These are phyloP conservation scores for Netelia virgata DNA, from an alignment of 2,888 invertebrate genomes.

Conservation along the genomic window DNA sequence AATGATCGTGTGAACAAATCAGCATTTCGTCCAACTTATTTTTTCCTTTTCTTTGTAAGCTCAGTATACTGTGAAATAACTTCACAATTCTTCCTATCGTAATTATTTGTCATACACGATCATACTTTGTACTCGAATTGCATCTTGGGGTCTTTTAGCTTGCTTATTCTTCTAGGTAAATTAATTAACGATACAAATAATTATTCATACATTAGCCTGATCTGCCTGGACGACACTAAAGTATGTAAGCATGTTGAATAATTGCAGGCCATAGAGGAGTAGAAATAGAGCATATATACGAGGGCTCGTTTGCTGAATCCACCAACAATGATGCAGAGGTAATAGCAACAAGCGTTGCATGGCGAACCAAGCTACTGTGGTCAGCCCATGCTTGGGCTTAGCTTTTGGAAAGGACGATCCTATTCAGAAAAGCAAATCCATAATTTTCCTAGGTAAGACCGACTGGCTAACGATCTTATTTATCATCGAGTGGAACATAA, in stretches of 20 bases:
- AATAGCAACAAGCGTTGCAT: conserved; percentile 93
- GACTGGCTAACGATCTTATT: not conserved
- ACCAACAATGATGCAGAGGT: conserved; percentile 95
- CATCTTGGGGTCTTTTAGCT: too few species aligned
- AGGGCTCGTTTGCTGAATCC: conserved; percentile 94
- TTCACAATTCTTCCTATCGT: too few species aligned
- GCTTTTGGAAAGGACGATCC: conserved; percentile 98
- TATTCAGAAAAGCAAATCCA: conserved; percentile 80
- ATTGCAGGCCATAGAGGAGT: conserved; percentile 92
- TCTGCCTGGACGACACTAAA: conserved; percentile 77
- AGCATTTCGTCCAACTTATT: not conserved
- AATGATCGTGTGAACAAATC: not conserved
- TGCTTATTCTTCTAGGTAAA: not conserved
- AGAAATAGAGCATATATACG: conserved; percentile 91
- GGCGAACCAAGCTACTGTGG: conserved; percentile 94
- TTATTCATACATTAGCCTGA: conserved; percentile 86
- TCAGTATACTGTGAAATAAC: conserved; percentile 29
- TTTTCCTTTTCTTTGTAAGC: not conserved
- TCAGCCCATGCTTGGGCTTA: conserved; percentile 96
- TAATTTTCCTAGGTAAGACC: conserved; percentile 58
- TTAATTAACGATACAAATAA: conserved; percentile 11
- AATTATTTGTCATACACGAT: too few species aligned
- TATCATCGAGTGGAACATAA: not conserved
- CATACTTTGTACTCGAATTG: too few species aligned
- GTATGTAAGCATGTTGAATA: conserved; percentile 88